Evolutionary conservation across 2,797 vertebrate species (phyloP), one percentile per base, ranked within the genome.

Genomic region (Lepilemur septentrionalis): DNA sequence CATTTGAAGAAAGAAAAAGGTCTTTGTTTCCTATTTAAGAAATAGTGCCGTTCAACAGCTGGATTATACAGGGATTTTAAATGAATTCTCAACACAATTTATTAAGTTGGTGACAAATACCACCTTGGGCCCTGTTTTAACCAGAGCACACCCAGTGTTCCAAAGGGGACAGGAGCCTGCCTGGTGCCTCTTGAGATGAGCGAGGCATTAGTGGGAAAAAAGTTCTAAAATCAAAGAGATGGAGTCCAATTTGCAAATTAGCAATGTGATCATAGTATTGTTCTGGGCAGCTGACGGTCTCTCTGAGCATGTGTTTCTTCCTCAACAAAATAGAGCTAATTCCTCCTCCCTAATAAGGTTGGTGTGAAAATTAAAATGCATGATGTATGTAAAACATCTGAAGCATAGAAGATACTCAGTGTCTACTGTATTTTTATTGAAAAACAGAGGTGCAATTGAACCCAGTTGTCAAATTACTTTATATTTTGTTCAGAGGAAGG

Each of bases 71-170:
- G 61, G 63, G 35, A 22, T 91, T 70, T 17, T 1, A 3, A 84
- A 85, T 90, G 87, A 91, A 97, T 59, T 76, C 79, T 73, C 88
- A 10, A 7, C 6, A 78, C 50, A 41, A 12, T 92, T 84, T 52
- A 59, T 38, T 4, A 69, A 95, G 4, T 20, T 11, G 52, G 61
- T 91, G 20, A 84, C 76, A 87, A 97, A 94, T 20, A 73, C 41
- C 61, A 97, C 17, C 65, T 43, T 93, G 84, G 28, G 28, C 28
- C 20, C 25, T 25, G 5, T 85, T 91, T 97, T 89, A 41, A 96
- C 87, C 94, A 28, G n/a, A 96, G 91, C 81, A 95, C 32, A 0
- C 70, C 90, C 88, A 67, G 52, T 48, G 90, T 95, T 94, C 95
- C 97, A 85, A 89, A 95, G 4, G 57, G 81, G 55, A 85, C 41